Conservation (phyloP, 2,888 invertebrate species). For the Maniola hyperantus region DNA sequence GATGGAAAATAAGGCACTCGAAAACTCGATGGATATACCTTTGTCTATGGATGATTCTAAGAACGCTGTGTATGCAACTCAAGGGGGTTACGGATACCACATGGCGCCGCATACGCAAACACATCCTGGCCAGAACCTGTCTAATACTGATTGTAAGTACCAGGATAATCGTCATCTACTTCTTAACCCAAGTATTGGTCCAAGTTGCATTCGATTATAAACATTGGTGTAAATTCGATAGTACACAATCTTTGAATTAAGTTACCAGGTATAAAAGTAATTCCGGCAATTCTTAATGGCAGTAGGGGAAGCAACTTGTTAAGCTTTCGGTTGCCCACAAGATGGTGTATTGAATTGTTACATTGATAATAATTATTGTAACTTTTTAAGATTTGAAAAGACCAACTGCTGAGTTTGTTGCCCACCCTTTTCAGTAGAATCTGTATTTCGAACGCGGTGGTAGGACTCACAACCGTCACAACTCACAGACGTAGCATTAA, state of each 20-base stretch:
- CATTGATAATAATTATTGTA: no score
- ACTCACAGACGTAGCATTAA: no score
- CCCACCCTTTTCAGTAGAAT: no score
- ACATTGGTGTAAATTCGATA: not conserved
- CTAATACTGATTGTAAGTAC: slow-evolving; percentile 90
- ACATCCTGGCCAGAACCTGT: slow-evolving; percentile 85
- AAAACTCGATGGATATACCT: slow-evolving; percentile 93
- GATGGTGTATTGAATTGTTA: no score
- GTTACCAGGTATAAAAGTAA: no score
- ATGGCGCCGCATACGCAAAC: slow-evolving; percentile 86
- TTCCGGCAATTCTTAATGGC: no score
- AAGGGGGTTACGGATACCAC: slow-evolving; percentile 93
- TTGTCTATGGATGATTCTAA: slow-evolving; percentile 93
- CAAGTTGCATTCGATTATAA: not conserved
- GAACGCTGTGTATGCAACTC: slow-evolving; percentile 91
- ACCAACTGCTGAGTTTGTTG: no score
- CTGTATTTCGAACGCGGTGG: no score
- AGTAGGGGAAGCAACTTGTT: no score
- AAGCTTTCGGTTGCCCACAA: no score
- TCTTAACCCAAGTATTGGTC: not conserved
- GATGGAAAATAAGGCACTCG: slow-evolving; percentile 95
- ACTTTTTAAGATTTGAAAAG: no score
- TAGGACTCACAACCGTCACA: no score
- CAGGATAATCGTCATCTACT: not conserved
- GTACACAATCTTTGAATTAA: not conserved